Base-by-base conservation (phyloP, 2,113 vertebrate species). In the Otus sunia region DNA sequence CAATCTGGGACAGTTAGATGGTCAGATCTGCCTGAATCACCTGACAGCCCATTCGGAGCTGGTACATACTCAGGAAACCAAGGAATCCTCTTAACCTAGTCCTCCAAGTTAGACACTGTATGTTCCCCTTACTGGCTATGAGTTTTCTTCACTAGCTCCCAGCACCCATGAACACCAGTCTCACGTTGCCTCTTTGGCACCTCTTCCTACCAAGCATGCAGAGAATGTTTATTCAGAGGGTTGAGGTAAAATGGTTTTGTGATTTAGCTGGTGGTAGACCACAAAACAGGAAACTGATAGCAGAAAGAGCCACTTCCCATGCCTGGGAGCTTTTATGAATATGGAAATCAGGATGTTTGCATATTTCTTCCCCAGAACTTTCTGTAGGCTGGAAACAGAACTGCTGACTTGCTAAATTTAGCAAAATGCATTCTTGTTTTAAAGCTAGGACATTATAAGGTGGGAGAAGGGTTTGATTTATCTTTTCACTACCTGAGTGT, bases 191-290 rank as follows among this genome's bases (percentile, higher is more conserved):
- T 60, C 43, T 63, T 55, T 45, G 49, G 15, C 16, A 52, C 2
- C 4, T 45, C 25, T 80, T 80, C 37, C 23, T 22, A 55, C 5
- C 15, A 58, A 45, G 3, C 0, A 0, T 25, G 8, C 2, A 1
- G 25, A 53, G 53, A 88, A 66, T 27, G 7, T 47, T 66, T 67
- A 29, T 84, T 73, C n/a, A 74, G 45, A 64, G 18, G 7, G 4
- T 8, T 87, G 41, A 41, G 20, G 43, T 71, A 52, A 94, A 82
- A 43, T 6, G 0, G 23, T 34, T 17, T 7, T 68, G 64, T 80
- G 37, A 67, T 76, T 86, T 80, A 66, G 19, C 7, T 71, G 12
- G 8, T 59, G 32, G 34, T 32, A 50, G 50, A 68, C 37, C 41
- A 67, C 59, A 74, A 47, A 81, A 50, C 21, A 63, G 47, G 68